Evolutionary conservation across 2,797 vertebrate genomes (phyloP), one percentile per base, ranked within the genome.

Genomic region (Pipistrellus pipistrellus): DNA sequence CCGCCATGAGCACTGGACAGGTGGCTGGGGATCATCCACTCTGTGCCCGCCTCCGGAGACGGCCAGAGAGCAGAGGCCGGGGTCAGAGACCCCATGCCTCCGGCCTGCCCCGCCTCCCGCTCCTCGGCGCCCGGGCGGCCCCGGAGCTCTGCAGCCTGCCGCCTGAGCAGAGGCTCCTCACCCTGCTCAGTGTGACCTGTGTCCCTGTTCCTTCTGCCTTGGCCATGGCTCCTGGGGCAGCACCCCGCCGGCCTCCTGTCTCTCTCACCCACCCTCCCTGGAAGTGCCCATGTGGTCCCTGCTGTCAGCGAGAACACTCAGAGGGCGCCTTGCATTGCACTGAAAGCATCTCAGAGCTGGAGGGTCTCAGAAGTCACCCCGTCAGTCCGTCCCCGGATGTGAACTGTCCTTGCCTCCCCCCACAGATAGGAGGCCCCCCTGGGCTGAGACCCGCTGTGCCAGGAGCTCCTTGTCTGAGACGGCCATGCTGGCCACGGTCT

Each of bases 331-430:
- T 6, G 25, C 4, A 4, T 18, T 69, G 44, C 46, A 55, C 32
- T 27, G 11, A 15, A 46, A 57, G 66, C 35, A 25, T 35, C 69
- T 84, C 44, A 46, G 21, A 80, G 44, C 80, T 66, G 23, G 62
- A 48, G 59, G 51, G 66, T 25, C 18, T 78, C 10, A 13, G 72
- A 38, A 17, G 41, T 32, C 41, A 21, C 7, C 32, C n/a, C 4
- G 18, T 44, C 11, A 35, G 14, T 27, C 62, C 4, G 0, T 4
- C 14, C 21, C 2, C 0, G 1, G 3, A 12, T 44, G 35, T 20
- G 71, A 38, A 41, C 68, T 25, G 4, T 10, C 35, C 0, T 8
- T 8, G 35, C 41, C 20, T 27, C 17, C 18, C 55, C 21, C 64
- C 4, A 8, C 11, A 0, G 2, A 12, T 0, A 0, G 27, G 46